These are phyloP conservation scores for Reticulitermes speratus DNA, from an alignment of 1,140 invertebrate species.

Conservation along the genomic window DNA sequence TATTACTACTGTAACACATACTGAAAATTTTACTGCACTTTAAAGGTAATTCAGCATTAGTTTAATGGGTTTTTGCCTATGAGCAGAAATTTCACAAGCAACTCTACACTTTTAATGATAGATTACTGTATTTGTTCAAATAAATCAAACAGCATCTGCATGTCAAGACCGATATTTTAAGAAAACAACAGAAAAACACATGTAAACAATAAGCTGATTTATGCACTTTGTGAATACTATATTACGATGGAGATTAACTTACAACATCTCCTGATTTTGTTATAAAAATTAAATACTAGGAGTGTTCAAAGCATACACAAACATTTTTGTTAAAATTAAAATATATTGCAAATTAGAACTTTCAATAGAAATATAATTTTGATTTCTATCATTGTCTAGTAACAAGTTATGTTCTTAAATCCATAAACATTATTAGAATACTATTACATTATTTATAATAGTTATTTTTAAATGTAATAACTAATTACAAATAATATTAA, in stretches of 20 bases:
- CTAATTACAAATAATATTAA: constrained; percentile 18
- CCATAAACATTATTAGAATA: background rate
- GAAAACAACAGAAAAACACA: too few relatives aligned
- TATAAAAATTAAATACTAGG: constrained; percentile 6
- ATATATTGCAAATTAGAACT: constrained; percentile 1
- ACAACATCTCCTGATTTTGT: background rate
- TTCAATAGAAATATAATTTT: background rate
- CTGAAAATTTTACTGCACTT: too few relatives aligned
- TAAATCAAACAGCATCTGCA: too few relatives aligned
- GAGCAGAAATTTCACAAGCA: too few relatives aligned
- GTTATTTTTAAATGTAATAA: background rate
- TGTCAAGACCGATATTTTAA: too few relatives aligned
- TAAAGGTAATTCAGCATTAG: too few relatives aligned
- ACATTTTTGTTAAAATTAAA: background rate
- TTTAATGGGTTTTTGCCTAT: too few relatives aligned
- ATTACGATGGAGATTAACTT: background rate
- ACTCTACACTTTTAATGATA: too few relatives aligned
- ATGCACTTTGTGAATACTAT: background rate
- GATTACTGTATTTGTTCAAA: too few relatives aligned
- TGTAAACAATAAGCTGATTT: too few relatives aligned
- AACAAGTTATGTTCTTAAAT: background rate
- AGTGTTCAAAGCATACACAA: constrained; percentile 1
- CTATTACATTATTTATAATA: background rate
- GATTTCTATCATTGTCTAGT: background rate
- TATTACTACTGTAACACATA: too few relatives aligned